Percentiles rank a stretch among this genome's conserved stretches.
phyloP scores from a whole-genome alignment of 2,888 invertebrate genomes.

The Aethes cnicana region DNA sequence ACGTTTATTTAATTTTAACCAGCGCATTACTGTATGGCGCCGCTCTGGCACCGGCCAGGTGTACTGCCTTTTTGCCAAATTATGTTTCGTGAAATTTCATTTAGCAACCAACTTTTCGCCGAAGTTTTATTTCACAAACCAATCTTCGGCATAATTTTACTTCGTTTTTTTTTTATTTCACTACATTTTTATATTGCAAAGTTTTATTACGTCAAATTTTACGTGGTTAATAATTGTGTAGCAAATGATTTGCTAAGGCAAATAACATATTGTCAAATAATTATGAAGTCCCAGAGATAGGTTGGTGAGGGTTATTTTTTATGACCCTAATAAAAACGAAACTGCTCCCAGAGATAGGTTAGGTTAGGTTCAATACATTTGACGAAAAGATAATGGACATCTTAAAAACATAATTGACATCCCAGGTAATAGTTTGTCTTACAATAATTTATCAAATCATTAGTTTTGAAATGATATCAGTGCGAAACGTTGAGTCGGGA shows the following conservation, averaged over 20 bases:
- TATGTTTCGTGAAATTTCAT: too few species aligned
- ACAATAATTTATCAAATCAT: neutral
- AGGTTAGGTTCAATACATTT: neutral
- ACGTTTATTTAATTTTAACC: too few species aligned
- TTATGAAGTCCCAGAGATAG: too few species aligned
- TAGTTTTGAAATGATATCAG: neutral
- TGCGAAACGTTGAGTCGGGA: neutral
- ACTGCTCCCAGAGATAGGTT: too few species aligned
- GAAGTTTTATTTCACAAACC: conserved; percentile 3
- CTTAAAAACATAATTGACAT: neutral
- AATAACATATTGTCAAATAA: too few species aligned
- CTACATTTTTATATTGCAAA: neutral
- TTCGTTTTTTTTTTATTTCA: neutral
- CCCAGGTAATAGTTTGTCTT: neutral
- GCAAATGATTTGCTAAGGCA: too few species aligned
- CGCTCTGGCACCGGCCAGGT: too few species aligned
- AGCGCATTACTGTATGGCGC: too few species aligned
- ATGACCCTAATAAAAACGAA: too few species aligned
- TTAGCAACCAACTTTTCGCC: conserved; percentile 2
- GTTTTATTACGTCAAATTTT: neutral
- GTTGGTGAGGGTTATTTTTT: too few species aligned
- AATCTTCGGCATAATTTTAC: conserved; percentile 5
- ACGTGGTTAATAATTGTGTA: too few species aligned
- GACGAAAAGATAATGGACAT: neutral
- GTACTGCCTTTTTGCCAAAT: too few species aligned